phyloP scores from a whole-genome alignment of 1,140 invertebrate genomes.

The Temnothorax curvispinosus region DNA sequence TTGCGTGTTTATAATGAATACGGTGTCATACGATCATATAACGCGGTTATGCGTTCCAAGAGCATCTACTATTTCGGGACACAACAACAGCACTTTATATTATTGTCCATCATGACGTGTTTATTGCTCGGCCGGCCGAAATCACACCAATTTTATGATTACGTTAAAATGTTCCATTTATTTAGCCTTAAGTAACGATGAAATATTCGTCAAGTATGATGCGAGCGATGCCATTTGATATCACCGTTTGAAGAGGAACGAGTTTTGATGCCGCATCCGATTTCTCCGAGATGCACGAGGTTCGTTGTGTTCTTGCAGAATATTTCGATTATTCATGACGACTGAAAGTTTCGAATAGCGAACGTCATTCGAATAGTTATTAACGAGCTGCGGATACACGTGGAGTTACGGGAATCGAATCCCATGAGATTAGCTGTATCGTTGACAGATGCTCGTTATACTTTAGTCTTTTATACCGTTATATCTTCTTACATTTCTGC shows the following conservation, averaged over 20 bases:
- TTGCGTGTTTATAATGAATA: not conserved
- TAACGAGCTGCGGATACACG: slow-evolving; percentile 52
- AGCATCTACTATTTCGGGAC: not conserved
- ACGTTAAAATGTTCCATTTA: slow-evolving; percentile 53
- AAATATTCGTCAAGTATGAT: slow-evolving; percentile 32
- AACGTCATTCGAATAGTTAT: slow-evolving; percentile 48
- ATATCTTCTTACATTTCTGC: slow-evolving; percentile 7
- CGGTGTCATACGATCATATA: slow-evolving; percentile 4
- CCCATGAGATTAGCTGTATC: slow-evolving; percentile 39
- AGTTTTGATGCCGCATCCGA: slow-evolving; percentile 45
- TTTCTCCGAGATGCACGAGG: slow-evolving; percentile 53
- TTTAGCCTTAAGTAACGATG: slow-evolving; percentile 35
- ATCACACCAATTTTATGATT: slow-evolving; percentile 54
- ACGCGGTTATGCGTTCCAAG: slow-evolving; percentile 22
- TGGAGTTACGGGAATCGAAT: slow-evolving; percentile 53
- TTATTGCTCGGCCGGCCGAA: not conserved
- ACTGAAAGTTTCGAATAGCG: slow-evolving; percentile 47
- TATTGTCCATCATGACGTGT: not conserved
- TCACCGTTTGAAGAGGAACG: slow-evolving; percentile 55
- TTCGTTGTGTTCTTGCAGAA: slow-evolving; percentile 60
- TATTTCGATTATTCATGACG: slow-evolving; percentile 73
- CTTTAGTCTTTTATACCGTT: slow-evolving; percentile 66
- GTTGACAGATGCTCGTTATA: slow-evolving; percentile 64
- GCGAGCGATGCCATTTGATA: slow-evolving; percentile 43
- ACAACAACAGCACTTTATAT: not conserved